phyloP scores from a whole-genome alignment of 2,888 invertebrate species.

The Myopa testacea region DNA sequence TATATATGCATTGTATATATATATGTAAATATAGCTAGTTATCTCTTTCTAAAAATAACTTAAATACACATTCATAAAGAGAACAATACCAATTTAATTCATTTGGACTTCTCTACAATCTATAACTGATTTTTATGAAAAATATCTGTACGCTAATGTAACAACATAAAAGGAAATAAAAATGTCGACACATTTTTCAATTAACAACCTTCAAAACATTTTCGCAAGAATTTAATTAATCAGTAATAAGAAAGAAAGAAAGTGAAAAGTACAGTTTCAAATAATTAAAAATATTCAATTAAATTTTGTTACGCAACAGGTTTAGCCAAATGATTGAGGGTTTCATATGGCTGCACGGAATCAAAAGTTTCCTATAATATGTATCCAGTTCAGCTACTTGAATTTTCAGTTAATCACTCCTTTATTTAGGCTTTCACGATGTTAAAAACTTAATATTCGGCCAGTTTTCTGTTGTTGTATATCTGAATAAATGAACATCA shows the following conservation, averaged over 20 bases:
- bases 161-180: not conserved
- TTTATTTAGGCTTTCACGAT: not conserved
- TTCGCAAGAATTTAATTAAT: slow-evolving; percentile 7
- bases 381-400: not conserved
- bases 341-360: slow-evolving; percentile 1
- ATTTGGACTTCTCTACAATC: slow-evolving; percentile 44
- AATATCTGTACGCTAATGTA: not conserved
- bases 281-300: not conserved
- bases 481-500: not conserved
- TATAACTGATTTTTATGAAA: not conserved
- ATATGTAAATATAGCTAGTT: slow-evolving; percentile 46
- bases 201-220: slow-evolving; percentile 23
- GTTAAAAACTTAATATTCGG: not conserved
- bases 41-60: slow-evolving; percentile 36
- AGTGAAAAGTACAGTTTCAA: not conserved
- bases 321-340: not conserved
- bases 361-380: not conserved
- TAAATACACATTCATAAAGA: slow-evolving; percentile 45
- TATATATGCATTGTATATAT: slow-evolving; percentile 35
- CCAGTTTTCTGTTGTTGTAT: not conserved
- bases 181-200: slow-evolving; percentile 18
- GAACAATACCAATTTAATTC: slow-evolving; percentile 45
- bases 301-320: not conserved
- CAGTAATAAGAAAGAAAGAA: slow-evolving; percentile 6
- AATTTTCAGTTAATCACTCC: not conserved